Evolutionary conservation across 2,888 invertebrate species (phyloP).

Genomic region (Hirudinaria manillensis): DNA sequence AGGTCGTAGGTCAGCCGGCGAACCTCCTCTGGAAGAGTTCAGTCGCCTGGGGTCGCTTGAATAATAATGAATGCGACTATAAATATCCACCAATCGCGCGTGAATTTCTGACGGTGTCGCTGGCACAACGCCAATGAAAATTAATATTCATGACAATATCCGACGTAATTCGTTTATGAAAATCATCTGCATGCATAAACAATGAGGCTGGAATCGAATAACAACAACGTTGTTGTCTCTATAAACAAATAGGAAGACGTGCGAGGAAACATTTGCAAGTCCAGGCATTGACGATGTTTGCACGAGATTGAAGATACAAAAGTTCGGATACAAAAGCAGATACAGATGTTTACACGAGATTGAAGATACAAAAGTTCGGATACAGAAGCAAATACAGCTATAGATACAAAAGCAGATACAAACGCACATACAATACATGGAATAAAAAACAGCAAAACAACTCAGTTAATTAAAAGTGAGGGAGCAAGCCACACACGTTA

Average conservation of each 20-base stretch:
- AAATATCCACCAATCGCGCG: too few species aligned
- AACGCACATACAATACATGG: background rate
- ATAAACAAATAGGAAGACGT: background rate
- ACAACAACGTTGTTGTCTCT: background rate
- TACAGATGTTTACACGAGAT: background rate
- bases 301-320: too few species aligned
- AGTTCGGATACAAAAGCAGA: background rate
- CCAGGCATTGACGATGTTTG: background rate
- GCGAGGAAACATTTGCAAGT: background rate
- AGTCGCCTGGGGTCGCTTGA: background rate
- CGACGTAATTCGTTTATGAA: too few species aligned
- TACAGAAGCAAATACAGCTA: background rate
- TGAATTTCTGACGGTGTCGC: too few species aligned
- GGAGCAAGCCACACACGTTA: background rate
- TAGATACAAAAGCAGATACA: background rate
- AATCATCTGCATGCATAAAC: too few species aligned
- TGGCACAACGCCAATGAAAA: too few species aligned
- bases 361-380: background rate
- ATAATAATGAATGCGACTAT: background rate
- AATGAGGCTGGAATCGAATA: too few species aligned
- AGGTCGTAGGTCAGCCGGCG: background rate
- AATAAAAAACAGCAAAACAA: background rate
- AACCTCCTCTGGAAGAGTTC: background rate
- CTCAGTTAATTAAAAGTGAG: background rate
- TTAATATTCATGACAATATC: too few species aligned